Evolutionary conservation across 2,888 invertebrate genomes (phyloP).

Genomic region (Halocaridina rubra): DNA sequence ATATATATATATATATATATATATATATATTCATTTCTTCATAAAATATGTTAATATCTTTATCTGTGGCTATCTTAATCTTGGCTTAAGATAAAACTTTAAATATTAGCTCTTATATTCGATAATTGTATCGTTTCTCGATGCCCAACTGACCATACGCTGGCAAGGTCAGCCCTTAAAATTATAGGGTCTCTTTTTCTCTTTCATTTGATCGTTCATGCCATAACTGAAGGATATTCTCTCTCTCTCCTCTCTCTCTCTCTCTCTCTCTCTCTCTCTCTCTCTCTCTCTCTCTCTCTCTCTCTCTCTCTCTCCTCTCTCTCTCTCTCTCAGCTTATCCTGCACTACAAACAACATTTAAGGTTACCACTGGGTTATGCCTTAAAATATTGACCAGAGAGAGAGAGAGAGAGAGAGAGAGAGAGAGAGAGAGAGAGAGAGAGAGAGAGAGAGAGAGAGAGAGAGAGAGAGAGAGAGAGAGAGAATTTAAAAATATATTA

Average conservation of each 20-base stretch:
- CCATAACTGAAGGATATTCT: no score
- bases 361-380: background rate
- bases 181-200: no score
- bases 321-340: background rate
- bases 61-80: no score
- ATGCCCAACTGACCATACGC: no score
- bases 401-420: background rate
- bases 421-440: background rate
- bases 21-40: no score
- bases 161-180: no score
- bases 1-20: no score
- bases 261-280: background rate
- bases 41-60: no score
- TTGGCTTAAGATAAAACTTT: no score
- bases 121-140: no score
- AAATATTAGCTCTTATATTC: no score
- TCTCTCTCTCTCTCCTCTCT: background rate
- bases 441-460: background rate
- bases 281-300: background rate
- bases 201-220: no score
- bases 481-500: background rate
- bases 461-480: constrained; percentile 2
- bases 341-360: background rate
- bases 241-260: background rate
- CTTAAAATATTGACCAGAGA: background rate